These are phyloP conservation scores for Tenrec ecaudatus DNA, from an alignment of 2,113 vertebrate genomes.

Conservation along the genomic window DNA sequence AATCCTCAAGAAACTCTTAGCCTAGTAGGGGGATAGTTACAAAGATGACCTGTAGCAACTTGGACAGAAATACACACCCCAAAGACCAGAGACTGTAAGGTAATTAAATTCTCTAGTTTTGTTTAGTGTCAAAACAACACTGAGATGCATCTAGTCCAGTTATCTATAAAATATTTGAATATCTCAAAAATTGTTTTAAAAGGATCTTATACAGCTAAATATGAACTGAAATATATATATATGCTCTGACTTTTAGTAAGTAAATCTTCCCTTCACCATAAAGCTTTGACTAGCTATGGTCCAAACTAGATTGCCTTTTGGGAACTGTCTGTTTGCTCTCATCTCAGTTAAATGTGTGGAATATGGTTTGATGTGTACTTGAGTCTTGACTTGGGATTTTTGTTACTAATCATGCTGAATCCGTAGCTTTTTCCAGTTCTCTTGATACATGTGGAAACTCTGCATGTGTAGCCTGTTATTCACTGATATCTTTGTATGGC, in stretches of 20 bases:
- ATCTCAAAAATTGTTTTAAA: constrained; percentile 9
- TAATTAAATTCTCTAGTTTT: not conserved
- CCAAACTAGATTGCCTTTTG: not conserved
- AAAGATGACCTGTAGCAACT: not conserved
- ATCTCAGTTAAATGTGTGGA: not conserved
- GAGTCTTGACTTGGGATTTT: not conserved
- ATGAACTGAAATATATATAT: not conserved
- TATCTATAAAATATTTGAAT: constrained; percentile 9
- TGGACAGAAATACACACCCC: not conserved
- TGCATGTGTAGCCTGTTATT: not conserved
- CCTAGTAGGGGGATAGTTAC: not conserved
- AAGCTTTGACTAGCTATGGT: not conserved
- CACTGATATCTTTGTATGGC: not conserved
- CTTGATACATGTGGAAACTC: not conserved
- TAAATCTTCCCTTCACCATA: not conserved
- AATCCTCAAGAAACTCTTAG: not conserved
- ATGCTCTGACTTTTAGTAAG: too few species aligned
- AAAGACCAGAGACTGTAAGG: not conserved
- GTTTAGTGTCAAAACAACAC: not conserved
- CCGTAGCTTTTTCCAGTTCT: not conserved
- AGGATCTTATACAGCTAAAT: not conserved
- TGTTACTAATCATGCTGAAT: not conserved
- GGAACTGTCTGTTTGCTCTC: not conserved
- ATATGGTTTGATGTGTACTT: not conserved
- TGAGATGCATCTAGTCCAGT: not conserved